Evolutionary conservation across 2,888 invertebrate species (phyloP), one percentile per base, ranked within the genome.

Genomic region (Andrena haemorrhoa): DNA sequence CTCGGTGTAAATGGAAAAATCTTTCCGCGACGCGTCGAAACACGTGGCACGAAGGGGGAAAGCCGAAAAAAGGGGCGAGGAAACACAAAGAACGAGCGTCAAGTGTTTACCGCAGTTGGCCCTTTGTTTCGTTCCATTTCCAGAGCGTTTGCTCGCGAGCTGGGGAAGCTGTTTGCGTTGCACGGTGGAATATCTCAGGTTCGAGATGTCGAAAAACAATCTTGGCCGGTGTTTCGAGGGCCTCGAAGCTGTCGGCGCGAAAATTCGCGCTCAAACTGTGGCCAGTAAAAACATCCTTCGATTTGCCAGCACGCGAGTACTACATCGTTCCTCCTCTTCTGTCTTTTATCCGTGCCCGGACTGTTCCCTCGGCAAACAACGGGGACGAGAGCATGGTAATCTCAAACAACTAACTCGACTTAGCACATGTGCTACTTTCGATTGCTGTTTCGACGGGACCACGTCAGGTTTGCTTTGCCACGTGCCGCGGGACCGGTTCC

Each of bases 161-260:
- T 60, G 51, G 53, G 41, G 68, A 69, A 74, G 68, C 51, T 77
- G 83, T 83, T 81, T 83, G 64, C 71, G 31, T 65, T 41, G 49
- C 35, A 26, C 64, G 49, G 72, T 60, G 61, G 70, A 63, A 76
- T 76, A 66, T 73, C 80, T 75, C 75, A 47, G 10, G 23, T 51
- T 49, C 53, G 63, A 76, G 68, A 77, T 66, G 83, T 82, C 72
- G 72, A 74, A 72, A 82, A 83, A 83, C 83, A 82, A 82, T 83
- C 82, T 68, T 56, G 12, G 68, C 66, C 71, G 70, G 74, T 81
- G 72, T 71, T 65, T 61, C 68, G 49, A 20, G 53, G 64, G 20
- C 33, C 35, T 31, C 20, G 49, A 71, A 41, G 66, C 63, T 33
- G 16, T 60, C 33, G 41, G 53, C 66, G 73, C 73, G 80, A 73